Evolutionary conservation across 2,888 invertebrate species (phyloP).

Genomic region (Polyommatus iphigenia): DNA sequence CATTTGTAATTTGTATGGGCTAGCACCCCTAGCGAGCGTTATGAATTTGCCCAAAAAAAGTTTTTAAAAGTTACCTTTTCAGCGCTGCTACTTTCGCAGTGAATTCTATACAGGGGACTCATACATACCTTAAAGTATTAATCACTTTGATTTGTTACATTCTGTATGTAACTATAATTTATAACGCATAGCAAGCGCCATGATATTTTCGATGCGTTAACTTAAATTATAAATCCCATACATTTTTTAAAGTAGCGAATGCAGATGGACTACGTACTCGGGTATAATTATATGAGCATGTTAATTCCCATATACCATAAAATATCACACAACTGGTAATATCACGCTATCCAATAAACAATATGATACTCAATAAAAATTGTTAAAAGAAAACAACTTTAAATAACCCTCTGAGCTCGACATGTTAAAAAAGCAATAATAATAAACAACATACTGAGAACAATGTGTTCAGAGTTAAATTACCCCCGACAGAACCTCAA

Average conservation of each 20-base stretch:
- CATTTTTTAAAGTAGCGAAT: no score
- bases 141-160: no score
- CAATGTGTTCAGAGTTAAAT: neutral
- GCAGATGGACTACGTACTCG: no score
- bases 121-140: neutral
- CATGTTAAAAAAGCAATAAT: conserved; percentile 2
- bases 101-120: neutral
- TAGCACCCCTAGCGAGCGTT: neutral
- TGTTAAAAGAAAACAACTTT: neutral
- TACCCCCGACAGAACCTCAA: neutral
- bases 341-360: neutral
- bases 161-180: no score
- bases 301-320: no score
- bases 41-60: no score
- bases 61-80: no score
- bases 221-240: no score
- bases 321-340: neutral
- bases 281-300: no score
- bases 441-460: neutral
- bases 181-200: no score
- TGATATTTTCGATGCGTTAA: no score
- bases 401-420: neutral
- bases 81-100: neutral
- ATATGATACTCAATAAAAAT: neutral
- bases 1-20: neutral